Evolutionary conservation across 2,797 vertebrate species (phyloP).

Genomic region (Remorina albescens): DNA sequence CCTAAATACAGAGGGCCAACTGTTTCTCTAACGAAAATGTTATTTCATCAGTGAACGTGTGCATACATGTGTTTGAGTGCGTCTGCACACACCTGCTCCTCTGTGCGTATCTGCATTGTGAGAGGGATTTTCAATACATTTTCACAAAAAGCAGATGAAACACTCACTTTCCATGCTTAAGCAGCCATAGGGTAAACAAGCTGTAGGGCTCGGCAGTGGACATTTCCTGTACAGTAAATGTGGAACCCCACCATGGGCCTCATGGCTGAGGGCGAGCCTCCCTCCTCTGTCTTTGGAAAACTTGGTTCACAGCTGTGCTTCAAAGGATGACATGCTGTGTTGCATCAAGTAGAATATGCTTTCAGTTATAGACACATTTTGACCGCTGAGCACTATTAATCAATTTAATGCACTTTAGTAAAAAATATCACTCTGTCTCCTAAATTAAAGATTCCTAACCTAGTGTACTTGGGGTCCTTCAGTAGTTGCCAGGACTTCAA

Average conservation of each 20-base stretch:
- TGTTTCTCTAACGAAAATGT: slow-evolving; percentile 48
- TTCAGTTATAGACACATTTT: slow-evolving; percentile 53
- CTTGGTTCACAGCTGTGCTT: slow-evolving; percentile 74
- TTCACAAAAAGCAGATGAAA: slow-evolving; percentile 27
- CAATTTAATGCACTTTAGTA: slow-evolving; percentile 4
- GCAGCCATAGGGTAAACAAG: slow-evolving; percentile 43
- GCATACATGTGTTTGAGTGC: slow-evolving; percentile 12
- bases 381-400: slow-evolving; percentile 15
- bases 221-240: slow-evolving; percentile 60
- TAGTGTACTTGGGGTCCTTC: neutral
- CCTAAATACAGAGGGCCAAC: slow-evolving; percentile 52
- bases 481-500: neutral
- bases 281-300: slow-evolving; percentile 44
- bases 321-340: slow-evolving; percentile 69
- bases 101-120: neutral
- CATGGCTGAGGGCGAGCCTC: slow-evolving; percentile 47
- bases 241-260: slow-evolving; percentile 42
- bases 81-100: slow-evolving; percentile 41
- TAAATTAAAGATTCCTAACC: neutral
- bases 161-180: slow-evolving; percentile 29
- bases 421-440: slow-evolving; percentile 2
- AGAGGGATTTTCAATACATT: slow-evolving; percentile 27
- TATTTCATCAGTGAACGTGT: slow-evolving; percentile 25
- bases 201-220: slow-evolving; percentile 32
- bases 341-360: slow-evolving; percentile 57